Percentiles rank a stretch among this genome's conserved stretches.
Evolutionary conservation across 2,113 vertebrate genomes (phyloP).

Genomic region (Plecturocebus donacophilus): DNA sequence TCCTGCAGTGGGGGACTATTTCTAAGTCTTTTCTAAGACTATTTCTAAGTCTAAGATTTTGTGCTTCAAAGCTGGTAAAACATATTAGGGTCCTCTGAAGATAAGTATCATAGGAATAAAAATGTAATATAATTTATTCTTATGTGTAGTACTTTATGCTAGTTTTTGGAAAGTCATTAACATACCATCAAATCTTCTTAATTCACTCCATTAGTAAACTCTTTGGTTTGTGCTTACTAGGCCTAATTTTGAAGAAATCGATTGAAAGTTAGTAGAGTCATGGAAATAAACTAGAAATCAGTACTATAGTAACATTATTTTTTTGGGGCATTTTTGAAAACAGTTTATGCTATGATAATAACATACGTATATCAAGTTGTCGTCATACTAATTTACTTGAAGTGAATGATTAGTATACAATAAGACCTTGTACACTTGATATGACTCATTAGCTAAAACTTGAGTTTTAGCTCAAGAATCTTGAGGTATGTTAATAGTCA

Average conservation of each 20-base stretch:
- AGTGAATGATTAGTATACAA: not conserved
- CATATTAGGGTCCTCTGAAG: conserved; percentile 34
- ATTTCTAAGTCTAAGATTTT: conserved; percentile 36
- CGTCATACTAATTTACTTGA: conserved; percentile 35
- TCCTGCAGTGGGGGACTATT: not conserved
- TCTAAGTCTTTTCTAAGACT: not conserved
- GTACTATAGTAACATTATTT: conserved; percentile 56
- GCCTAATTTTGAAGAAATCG: conserved; percentile 33
- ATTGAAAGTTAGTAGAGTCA: conserved; percentile 5
- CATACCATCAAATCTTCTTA: conserved; percentile 32
- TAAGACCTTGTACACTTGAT: conserved; percentile 49
- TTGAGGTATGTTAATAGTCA: conserved; percentile 29
- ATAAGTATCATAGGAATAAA: conserved; percentile 5
- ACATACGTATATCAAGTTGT: not conserved
- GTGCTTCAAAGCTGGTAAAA: conserved; percentile 44
- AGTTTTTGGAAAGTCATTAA: conserved; percentile 54
- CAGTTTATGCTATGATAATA: conserved; percentile 31
- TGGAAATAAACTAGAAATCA: conserved; percentile 46
- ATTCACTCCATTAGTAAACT: conserved; percentile 6
- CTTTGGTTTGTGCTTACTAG: conserved; percentile 33
- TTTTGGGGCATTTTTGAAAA: conserved; percentile 48
- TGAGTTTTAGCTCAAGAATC: conserved; percentile 42
- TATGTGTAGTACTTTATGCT: conserved; percentile 24
- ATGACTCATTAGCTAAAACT: conserved; percentile 51
- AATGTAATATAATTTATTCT: conserved; percentile 55